Base-by-base conservation (phyloP, 2,797 vertebrate genomes). In the Thalassophryne amazonica region DNA sequence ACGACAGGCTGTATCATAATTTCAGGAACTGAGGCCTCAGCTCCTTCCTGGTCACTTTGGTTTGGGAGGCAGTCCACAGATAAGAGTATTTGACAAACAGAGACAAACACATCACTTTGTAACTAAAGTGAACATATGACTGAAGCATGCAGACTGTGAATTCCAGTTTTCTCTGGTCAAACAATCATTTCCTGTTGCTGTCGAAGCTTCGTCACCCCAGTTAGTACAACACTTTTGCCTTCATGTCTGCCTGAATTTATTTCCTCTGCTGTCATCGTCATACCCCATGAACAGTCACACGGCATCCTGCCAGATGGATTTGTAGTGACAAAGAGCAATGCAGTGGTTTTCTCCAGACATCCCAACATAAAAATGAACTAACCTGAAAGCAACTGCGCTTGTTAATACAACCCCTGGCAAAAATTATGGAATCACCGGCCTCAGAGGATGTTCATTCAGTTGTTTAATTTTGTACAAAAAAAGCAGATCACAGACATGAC, bases 61-160 rank as follows among this genome's bases (percentile, higher is more conserved):
- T 34, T 50, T 47, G 32, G 36, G 30, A 38, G 13, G 15, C 20
- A 28, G 15, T 55, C 49, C 58, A 33, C 46, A 25, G 51, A 45
- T n/a, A n/a, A n/a, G n/a, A n/a, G n/a, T n/a, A n/a, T n/a, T 64
- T 41, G 51, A 27, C 28, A 46, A 56, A 25, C 41, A 15, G 48
- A 57, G 60, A 53, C 60, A 53, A 57, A 49, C 60, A 53, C 57
- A 49, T 63, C 65, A 46, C 21, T 24, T 17, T 20, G 16, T 17
- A 47, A 33, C 42, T 33, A 22, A 29, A 11, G 35, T 58, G 52
- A 37, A 39, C 53, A 54, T 9, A 49, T 61, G 59, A 72, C 60
- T 75, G 68, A 70, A 15, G n/a, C 36, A 34, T 40, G 19, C 53
- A 33, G 18, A 5, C 30, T 52, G 52, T 60, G 60, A 72, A 62